phyloP scores from a whole-genome alignment of 1,140 invertebrate species.

The Pseudomyrmex gracilis region DNA sequence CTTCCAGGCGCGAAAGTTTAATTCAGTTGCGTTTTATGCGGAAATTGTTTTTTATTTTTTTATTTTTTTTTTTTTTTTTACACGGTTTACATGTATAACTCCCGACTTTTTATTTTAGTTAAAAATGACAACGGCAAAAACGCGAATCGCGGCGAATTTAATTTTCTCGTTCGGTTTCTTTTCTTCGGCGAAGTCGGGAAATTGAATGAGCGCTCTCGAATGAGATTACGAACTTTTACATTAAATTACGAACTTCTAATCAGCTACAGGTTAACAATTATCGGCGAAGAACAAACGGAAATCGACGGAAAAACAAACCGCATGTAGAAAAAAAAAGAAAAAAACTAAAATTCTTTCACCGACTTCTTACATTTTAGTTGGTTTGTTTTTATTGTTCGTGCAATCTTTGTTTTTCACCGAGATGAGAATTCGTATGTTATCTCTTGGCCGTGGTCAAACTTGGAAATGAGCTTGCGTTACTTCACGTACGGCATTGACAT shows the following conservation, averaged over 20 bases:
- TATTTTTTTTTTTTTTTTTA: too few relatives aligned
- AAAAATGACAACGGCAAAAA: conserved; percentile 5
- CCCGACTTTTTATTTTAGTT: background rate
- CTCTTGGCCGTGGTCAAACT: background rate
- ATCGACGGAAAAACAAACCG: background rate
- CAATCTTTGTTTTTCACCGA: conserved; percentile 7
- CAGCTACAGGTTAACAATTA: background rate
- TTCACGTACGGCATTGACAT: background rate
- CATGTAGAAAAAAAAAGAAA: background rate
- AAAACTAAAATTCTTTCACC: background rate
- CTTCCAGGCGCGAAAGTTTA: conserved; percentile 37
- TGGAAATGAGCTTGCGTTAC: background rate
- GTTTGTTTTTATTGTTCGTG: background rate
- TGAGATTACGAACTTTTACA: background rate
- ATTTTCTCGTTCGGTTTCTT: background rate
- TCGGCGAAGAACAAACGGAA: background rate
- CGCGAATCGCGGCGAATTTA: background rate
- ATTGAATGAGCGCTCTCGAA: background rate
- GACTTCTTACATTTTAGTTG: background rate
- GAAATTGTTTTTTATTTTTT: conserved; percentile 15
- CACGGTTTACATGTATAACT: conserved; percentile 13
- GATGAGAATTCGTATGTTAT: background rate
- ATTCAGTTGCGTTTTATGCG: conserved; percentile 23
- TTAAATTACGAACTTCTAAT: background rate
- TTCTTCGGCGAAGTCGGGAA: background rate